A percentile compares a stretch with the other conserved stretches of the same genome.
Evolutionary conservation across 1,140 invertebrate genomes (phyloP).

Genomic region (Drosophila trapezifrons): DNA sequence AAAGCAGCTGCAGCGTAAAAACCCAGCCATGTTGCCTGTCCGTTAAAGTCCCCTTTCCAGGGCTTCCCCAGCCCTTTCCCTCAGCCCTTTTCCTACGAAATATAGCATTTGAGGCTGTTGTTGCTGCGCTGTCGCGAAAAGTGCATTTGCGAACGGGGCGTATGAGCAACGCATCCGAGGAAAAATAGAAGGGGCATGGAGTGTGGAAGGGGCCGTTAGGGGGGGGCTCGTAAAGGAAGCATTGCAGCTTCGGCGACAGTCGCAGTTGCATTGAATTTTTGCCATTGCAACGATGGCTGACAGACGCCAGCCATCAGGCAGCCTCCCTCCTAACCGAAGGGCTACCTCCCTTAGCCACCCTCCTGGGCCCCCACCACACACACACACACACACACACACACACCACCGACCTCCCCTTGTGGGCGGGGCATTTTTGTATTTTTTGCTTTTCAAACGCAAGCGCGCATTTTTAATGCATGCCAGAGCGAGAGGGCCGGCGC

Average conservation of each 20-base stretch:
- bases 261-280: conserved; percentile 70
- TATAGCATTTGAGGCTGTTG: conserved; percentile 57
- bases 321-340: conserved; percentile 1
- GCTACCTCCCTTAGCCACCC: neutral
- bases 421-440: conserved; percentile 82
- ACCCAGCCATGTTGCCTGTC: conserved; percentile 72
- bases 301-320: conserved; percentile 40
- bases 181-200: conserved; percentile 15
- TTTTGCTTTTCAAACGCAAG: conserved; percentile 82
- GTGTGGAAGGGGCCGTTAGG: neutral
- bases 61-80: neutral
- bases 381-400: neutral
- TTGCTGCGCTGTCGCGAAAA: conserved; percentile 63
- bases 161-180: conserved; percentile 67
- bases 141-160: conserved; percentile 69
- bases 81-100: conserved; percentile 51
- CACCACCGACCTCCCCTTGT: conserved; percentile 15
- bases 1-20: conserved; percentile 76
- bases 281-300: conserved; percentile 61
- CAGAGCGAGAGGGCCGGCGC: conserved; percentile 3
- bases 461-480: conserved; percentile 79
- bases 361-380: too few relatives aligned
- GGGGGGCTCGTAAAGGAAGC: conserved; percentile 28
- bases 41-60: conserved; percentile 7
- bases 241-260: conserved; percentile 29